Base-by-base conservation (phyloP, 2,113 vertebrate genomes). In the Carassius gibelio region DNA sequence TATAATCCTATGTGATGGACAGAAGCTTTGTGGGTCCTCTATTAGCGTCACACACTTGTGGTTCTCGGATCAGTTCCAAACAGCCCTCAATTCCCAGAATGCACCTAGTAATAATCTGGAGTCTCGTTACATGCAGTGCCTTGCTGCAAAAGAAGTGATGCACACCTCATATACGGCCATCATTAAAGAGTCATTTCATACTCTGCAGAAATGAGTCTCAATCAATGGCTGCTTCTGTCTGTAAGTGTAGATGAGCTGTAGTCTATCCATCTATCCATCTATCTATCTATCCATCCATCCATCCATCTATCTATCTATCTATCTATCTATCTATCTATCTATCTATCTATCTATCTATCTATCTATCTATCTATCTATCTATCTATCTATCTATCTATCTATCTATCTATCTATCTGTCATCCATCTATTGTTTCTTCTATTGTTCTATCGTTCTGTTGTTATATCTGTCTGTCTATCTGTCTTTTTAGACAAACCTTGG, bases 1-100 rank as follows among this genome's bases (percentile, higher is more conserved):
- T 62, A 62, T 62, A 62, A 62, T 62, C 61, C 61, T 10, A 62
- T 62, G 61, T 62, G 61, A 62, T 26, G 59, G 59, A 62, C n/a
- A 23, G n/a, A 62, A 62, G 59, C 59, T 11, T 62, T 62, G 59
- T 62, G 59, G 55, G 59, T 62, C 21, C n/a, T 62, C 21, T 62
- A 62, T 62, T 62, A 23, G 1, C 8, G n/a, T 62, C 59, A 62
- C 3, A 1, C 59, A 19, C 59, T 62, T 10, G 8, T 62, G 59
- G 59, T 23, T 57, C 55, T 57, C 17, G 55, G 55, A 57, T 57
- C 17, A 57, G 55, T 57, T 62, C 59, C 59, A 62, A 23, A 62
- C n/a, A 23, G 8, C n/a, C 3, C 59, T 23, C 59, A 62, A 62
- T 62, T 62, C 59, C 9, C 59, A 11, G 59, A 62, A 23, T 62